Evolutionary conservation across 1,140 invertebrate species (phyloP), one percentile per base, ranked within the genome.

Genomic region (Holcopasites calliopsidis): DNA sequence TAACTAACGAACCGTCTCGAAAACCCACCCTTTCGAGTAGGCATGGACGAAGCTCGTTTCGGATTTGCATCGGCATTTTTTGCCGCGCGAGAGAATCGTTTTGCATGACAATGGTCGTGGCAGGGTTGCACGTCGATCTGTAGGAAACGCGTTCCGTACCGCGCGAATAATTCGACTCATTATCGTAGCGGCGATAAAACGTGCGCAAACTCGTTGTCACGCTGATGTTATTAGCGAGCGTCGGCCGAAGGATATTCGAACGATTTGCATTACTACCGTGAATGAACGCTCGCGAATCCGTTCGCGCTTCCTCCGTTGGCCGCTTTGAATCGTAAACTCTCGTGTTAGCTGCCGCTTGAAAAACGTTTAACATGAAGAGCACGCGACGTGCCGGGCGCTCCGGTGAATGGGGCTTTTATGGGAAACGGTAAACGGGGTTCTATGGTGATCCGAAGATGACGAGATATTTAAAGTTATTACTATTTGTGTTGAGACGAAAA

Each of bases 81-180:
- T 42, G 23, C 47, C 21, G 65, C 33, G 40, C n/a, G 28, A 66
- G 77, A 47, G 65, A 82, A 5, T 26, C 54, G 62, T 71, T 82
- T 76, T 68, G 61, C 78, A 72, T 82, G 55, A 80, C 76, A 81
- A 82, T 64, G 21, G 33, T 23, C 42, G 31, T 42, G 49, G 58
- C 23, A 38, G 5, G 31, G 60, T 33, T 66, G 4, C 60, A 28
- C 44, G 55, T 21, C 44, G 18, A 82, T 77, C 69, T 26, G 50
- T 50, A 44, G 21, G 54, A 55, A 28, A 38, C 52, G 49, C 26
- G 40, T 21, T 69, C 35, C 49, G 69, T 65, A 75, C 69, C 60
- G 69, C 57, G 70, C 52, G 73, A 78, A 82, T 83, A 83, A 83
- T 82, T 83, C 58, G 80, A 13, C 64, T 83, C 64, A 78, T 83